Evolutionary conservation across 2,888 invertebrate species (phyloP), one percentile per base, ranked within the genome.

Genomic region (Cyclophora albipunctata): DNA sequence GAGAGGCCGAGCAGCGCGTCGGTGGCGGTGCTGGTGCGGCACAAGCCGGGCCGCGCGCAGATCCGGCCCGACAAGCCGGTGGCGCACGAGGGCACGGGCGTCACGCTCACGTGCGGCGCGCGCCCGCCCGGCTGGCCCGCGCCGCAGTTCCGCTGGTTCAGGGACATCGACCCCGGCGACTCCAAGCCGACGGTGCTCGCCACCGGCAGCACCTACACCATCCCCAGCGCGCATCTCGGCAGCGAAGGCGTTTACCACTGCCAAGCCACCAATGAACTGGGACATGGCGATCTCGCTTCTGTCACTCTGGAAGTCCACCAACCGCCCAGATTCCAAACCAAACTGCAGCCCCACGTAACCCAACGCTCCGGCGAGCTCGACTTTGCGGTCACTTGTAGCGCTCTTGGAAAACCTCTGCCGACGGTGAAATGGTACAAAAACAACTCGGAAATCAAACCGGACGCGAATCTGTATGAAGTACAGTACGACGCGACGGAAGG

Each of bases 51-150:
- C 0, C 92, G 93, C 52, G 95, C 96, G 0, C 90, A 91, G 61
- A 95, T 97, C 48, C 94, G 93, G 41, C 96, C 96, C 1, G 95
- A 95, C 66, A 91, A 93, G 48, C 96, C 96, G 0, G 92, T 95
- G 45, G 95, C 96, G 3, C 93, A 94, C 51, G 96, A 96, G 70
- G 96, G 95, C 2, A 91, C 93, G 3, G 92, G 93, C 0, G 95
- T 95, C 2, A 96, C 95, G 2, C 89, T 96, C 7, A 95, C 95
- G 0, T 97, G 97, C 71, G 93, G 93, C 42, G 96, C 97, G 0
- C 93, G 92, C 59, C 97, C 97, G 0, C 95, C 96, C 0, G 97
- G 97, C n/a, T 97, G 96, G 93, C 97, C 97, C 0, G 94, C 94
- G 34, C 96, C 97, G 0, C 94, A 95, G 70, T 97, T 94, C 80